These are phyloP conservation scores for Ericerus pela DNA, from an alignment of 1,140 invertebrate species.

Conservation along the genomic window DNA sequence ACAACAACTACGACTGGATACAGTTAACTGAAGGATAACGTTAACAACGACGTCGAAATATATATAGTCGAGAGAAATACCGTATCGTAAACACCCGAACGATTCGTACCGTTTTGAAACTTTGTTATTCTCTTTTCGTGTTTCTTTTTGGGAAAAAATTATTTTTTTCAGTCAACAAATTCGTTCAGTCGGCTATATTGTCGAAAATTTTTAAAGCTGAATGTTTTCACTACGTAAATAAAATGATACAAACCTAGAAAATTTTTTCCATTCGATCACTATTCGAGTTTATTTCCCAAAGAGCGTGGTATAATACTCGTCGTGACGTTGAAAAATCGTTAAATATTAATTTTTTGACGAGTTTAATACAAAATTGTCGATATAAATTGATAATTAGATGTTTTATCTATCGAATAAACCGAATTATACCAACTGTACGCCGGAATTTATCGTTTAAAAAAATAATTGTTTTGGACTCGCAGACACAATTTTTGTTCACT, in stretches of 20 bases:
- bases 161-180: not conserved
- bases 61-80: not conserved
- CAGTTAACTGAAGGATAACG: not conserved
- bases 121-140: not conserved
- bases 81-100: not conserved
- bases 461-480: not conserved
- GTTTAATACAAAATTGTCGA: not conserved
- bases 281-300: not conserved
- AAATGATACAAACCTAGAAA: not conserved
- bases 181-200: not conserved
- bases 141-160: not conserved
- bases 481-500: conserved; percentile 5
- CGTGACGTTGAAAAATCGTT: not conserved
- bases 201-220: too few relatives aligned
- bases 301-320: not conserved
- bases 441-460: not conserved
- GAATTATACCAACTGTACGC: too few relatives aligned
- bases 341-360: not conserved
- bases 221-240: too few relatives aligned
- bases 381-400: not conserved
- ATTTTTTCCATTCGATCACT: not conserved
- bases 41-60: not conserved
- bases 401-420: not conserved
- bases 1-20: not conserved
- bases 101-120: not conserved